Evolutionary conservation across 2,113 vertebrate species (phyloP).

Genomic region (Thymallus thymallus): DNA sequence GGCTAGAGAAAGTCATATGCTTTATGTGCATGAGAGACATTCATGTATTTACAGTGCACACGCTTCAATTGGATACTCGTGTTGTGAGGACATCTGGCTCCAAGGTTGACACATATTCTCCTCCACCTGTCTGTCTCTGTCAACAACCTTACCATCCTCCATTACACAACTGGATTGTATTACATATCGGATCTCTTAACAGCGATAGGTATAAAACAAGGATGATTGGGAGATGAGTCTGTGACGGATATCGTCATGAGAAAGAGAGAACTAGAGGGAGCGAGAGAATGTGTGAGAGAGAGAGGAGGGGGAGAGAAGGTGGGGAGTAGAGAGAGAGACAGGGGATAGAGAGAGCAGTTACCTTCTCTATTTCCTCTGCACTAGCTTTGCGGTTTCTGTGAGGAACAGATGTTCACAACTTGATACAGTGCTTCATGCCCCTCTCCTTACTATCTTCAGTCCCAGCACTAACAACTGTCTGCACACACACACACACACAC

Average conservation of each 20-base stretch:
- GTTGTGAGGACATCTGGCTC: not conserved
- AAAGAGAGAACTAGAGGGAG: conserved; percentile 13
- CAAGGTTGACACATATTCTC: not conserved
- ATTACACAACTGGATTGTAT: not conserved
- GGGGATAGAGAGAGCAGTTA: conserved; percentile 58
- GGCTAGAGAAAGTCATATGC: not conserved
- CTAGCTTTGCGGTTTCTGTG: conserved; percentile 77
- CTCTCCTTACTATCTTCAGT: conserved; percentile 72
- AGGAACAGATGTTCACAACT: conserved; percentile 82
- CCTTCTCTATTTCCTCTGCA: conserved; percentile 74
- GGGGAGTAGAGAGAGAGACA: conserved; percentile 14
- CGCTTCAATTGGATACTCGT: not conserved
- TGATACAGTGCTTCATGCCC: conserved; percentile 75
- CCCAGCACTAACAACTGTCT: conserved; percentile 76
- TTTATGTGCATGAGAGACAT: too few species aligned
- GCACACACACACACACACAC: conserved; percentile 39
- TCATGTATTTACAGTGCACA: not conserved
- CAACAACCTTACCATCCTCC: not conserved
- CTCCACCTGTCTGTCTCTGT: not conserved
- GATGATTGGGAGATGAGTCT: not conserved
- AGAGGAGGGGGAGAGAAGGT: not conserved
- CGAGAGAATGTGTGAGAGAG: conserved; percentile 9
- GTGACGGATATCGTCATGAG: conserved; percentile 10
- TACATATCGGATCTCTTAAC: too few species aligned
- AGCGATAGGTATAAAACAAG: not conserved